Evolutionary conservation across 2,888 invertebrate species (phyloP), one percentile per base, ranked within the genome.

Genomic region (Anodontia alba): DNA sequence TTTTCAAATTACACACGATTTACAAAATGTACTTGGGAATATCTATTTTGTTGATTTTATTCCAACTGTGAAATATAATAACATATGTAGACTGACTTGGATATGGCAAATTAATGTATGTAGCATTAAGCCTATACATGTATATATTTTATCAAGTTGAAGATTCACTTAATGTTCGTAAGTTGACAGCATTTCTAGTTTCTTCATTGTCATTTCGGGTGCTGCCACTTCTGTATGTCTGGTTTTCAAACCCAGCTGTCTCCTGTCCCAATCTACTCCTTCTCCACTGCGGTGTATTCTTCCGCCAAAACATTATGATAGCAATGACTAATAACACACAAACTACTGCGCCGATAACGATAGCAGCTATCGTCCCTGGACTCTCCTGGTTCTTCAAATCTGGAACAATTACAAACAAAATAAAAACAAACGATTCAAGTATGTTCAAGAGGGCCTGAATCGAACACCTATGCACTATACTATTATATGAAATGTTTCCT

Each of bases 361-460:
- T 78, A 0, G 84, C 88, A 5, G 84, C 84, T 29, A 88, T 62
- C 29, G 75, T 78, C 3, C 88, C 88, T 38, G 76, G 29, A 2
- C 78, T 78, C 83, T 57, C 57, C 29, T 17, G 5, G 38, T 5
- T 38, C n/a, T n/a, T n/a, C n/a, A 43, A 43, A 81, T 46, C 23
- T n/a, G n/a, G n/a, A n/a, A n/a, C n/a, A n/a, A n/a, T n/a, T n/a
- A n/a, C n/a, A n/a, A n/a, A n/a, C n/a, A n/a, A n/a, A n/a, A n/a
- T n/a, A n/a, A n/a, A n/a, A n/a, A n/a, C n/a, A 51, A 23, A 20
- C n/a, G n/a, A n/a, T n/a, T n/a, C n/a, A n/a, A n/a, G n/a, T n/a
- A n/a, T 10, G n/a, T n/a, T n/a, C n/a, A n/a, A n/a, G n/a, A n/a
- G n/a, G n/a, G n/a, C n/a, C n/a, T n/a, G n/a, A n/a, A n/a, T n/a